A percentile compares a stretch with the other conserved stretches of the same genome.
These are phyloP conservation scores for Lithophane leautieri DNA, from an alignment of 2,888 invertebrate genomes.

Conservation along the genomic window DNA sequence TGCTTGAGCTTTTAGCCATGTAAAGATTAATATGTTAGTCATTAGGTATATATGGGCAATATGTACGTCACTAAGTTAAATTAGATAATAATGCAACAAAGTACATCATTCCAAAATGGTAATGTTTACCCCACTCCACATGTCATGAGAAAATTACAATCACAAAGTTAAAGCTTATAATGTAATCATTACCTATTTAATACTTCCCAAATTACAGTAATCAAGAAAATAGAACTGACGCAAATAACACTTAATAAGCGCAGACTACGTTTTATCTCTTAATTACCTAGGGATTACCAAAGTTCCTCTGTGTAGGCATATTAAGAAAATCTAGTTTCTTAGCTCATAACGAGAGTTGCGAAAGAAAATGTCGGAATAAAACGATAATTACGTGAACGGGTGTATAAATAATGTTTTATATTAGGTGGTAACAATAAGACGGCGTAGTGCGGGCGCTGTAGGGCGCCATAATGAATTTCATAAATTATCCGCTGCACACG, in stretches of 20 bases:
- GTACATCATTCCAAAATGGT: too few relatives aligned
- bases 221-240: constrained; percentile 19
- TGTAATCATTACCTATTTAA: constrained; percentile 4
- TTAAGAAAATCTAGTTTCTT: constrained; percentile 60
- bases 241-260: constrained; percentile 33
- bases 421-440: constrained; percentile 63
- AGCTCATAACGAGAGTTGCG: constrained; percentile 50
- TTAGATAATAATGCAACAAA: neutral
- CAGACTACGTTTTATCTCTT: constrained; percentile 35
- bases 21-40: neutral
- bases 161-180: neutral
- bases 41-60: neutral
- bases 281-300: constrained; percentile 49
- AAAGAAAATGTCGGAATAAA: constrained; percentile 58
- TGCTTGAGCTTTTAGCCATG: neutral
- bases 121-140: neutral
- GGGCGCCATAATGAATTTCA: constrained; percentile 72
- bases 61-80: neutral
- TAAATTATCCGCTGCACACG: constrained; percentile 69
- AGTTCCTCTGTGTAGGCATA: constrained; percentile 48
- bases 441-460: constrained; percentile 51
- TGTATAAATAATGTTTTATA: constrained; percentile 66
- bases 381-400: constrained; percentile 59
- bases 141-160: constrained; percentile 4
- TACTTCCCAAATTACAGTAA: constrained; percentile 11